Conservation (phyloP, 30 jellyfish, hydroid and myxozoan species). For the Turritopsis dohrnii region DNA sequence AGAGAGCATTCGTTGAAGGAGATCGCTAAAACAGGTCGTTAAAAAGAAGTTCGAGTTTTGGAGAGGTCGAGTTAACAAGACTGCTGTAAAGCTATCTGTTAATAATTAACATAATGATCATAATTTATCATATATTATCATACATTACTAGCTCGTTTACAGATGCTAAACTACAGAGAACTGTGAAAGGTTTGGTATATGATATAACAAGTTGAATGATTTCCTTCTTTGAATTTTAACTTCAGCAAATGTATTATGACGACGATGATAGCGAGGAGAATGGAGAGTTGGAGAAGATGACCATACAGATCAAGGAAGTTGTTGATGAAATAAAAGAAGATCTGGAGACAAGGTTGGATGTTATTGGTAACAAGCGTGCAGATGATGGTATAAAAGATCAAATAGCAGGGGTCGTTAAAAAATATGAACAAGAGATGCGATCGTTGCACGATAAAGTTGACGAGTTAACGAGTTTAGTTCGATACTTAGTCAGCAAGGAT, state of each 20-base stretch:
- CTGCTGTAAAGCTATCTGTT: too few relatives aligned
- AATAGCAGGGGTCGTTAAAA: slow-evolving; percentile 5
- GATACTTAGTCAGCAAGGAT: background rate
- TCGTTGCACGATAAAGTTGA: slow-evolving; percentile 55
- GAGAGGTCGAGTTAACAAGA: too few relatives aligned
- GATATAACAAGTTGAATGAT: too few relatives aligned
- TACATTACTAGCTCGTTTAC: too few relatives aligned
- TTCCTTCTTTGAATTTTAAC: background rate
- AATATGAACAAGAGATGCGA: slow-evolving; percentile 41
- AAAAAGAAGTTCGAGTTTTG: too few relatives aligned
- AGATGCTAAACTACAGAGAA: too few relatives aligned
- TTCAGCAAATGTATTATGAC: slow-evolving; percentile 70
- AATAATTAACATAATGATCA: too few relatives aligned
- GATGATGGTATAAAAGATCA: slow-evolving; percentile 27
- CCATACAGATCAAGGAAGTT: slow-evolving; percentile 81
- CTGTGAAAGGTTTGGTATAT: too few relatives aligned
- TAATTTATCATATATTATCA: too few relatives aligned
- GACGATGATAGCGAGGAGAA: slow-evolving; percentile 77
- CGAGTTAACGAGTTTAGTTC: slow-evolving; percentile 39
- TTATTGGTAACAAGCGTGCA: background rate
- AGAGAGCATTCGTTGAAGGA: too few relatives aligned
- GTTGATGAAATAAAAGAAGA: slow-evolving; percentile 80
- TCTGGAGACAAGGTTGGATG: slow-evolving; percentile 26
- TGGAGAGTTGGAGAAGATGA: slow-evolving; percentile 86
- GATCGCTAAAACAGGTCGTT: too few relatives aligned